Conservation (phyloP, 2,797 vertebrate genomes). For the Tachyglossus aculeatus region DNA sequence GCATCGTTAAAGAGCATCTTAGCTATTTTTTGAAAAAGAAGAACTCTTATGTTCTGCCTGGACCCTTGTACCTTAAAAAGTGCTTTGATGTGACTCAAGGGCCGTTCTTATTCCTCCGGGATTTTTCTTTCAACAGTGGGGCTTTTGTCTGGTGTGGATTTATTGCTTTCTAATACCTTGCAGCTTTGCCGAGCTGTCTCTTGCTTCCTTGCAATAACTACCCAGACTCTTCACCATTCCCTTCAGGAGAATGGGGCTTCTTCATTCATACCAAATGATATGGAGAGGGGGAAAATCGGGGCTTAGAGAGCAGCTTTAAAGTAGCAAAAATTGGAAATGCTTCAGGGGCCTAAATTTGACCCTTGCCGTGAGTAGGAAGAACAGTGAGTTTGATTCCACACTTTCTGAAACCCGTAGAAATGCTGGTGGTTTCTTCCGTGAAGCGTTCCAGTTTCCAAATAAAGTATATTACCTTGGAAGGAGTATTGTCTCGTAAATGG, state of each 20-base stretch:
- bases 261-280: constrained; percentile 19
- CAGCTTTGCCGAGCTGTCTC: constrained; percentile 48
- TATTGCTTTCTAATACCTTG: constrained; percentile 31
- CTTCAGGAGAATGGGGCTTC: constrained; percentile 35
- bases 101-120: background rate
- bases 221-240: constrained; percentile 18
- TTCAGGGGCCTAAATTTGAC: background rate
- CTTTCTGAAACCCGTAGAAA: background rate
- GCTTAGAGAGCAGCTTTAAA: constrained; percentile 24
- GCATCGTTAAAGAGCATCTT: background rate
- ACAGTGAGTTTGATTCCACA: background rate
- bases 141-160: constrained; percentile 30
- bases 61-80: background rate
- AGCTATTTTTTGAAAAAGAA: background rate
- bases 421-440: background rate
- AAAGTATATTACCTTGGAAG: background rate
- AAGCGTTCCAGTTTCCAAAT: background rate
- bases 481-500: background rate
- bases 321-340: constrained; percentile 1
- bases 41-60: background rate
- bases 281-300: background rate
- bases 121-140: background rate
- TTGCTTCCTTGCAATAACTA: constrained; percentile 43
- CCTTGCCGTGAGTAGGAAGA: background rate
- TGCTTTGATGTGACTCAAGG: constrained; percentile 11